A percentile compares a stretch with the other conserved stretches of the same genome.
phyloP scores from a whole-genome alignment of 2,113 vertebrate genomes.

The Epinephelus cyanopodus region DNA sequence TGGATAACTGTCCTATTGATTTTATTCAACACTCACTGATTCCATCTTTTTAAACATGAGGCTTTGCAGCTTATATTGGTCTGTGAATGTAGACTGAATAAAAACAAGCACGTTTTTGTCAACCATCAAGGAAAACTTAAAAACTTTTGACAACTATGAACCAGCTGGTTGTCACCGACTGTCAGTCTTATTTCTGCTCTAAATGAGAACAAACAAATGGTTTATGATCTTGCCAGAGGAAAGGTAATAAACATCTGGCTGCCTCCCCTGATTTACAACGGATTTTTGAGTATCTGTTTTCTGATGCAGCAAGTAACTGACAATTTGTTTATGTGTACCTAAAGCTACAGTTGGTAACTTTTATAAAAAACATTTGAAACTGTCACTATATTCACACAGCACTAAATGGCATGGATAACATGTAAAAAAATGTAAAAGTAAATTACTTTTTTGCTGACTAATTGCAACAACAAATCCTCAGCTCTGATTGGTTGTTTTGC shows the following conservation, averaged over 20 bases:
- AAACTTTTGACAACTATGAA: neutral
- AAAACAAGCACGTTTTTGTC: neutral
- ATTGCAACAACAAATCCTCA: no score
- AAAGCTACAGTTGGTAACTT: neutral
- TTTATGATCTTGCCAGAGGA: neutral
- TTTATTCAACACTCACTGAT: neutral
- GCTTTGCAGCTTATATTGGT: neutral
- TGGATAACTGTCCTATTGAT: neutral
- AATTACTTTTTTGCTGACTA: no score
- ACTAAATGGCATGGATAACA: no score
- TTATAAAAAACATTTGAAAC: no score
- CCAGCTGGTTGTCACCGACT: no score
- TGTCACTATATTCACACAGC: no score
- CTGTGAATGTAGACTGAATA: neutral
- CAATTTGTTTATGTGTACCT: no score
- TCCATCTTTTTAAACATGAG: neutral
- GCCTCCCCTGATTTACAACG: no score
- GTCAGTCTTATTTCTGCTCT: neutral
- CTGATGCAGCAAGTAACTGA: no score
- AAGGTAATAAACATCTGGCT: neutral
- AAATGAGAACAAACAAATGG: neutral
- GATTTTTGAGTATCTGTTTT: no score
- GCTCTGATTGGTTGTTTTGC: no score
- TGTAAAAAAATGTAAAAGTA: no score
- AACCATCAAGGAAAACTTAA: neutral